Percentiles rank a stretch among this genome's conserved stretches.
These are phyloP conservation scores for Epinotia demarniana DNA, from an alignment of 2,888 invertebrate species.

Conservation along the genomic window DNA sequence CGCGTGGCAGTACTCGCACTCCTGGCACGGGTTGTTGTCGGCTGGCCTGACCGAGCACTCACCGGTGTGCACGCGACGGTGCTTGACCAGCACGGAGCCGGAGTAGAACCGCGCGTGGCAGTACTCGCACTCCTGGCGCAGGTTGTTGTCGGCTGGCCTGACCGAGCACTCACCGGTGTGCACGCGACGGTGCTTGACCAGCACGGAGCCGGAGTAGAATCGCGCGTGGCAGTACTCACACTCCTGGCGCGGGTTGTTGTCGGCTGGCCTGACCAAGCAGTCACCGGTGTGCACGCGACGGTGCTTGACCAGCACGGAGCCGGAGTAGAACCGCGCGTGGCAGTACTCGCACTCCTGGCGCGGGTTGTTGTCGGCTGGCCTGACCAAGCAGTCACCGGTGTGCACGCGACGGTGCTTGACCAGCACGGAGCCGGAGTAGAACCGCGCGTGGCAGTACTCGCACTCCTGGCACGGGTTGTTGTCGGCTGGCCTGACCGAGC, in stretches of 20 bases:
- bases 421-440: conserved; percentile 67
- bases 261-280: too few relatives aligned
- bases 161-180: conserved; percentile 72
- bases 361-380: conserved; percentile 69
- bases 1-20: conserved; percentile 73
- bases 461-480: conserved; percentile 70
- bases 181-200: conserved; percentile 72
- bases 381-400: conserved; percentile 67
- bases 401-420: conserved; percentile 75
- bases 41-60: too few relatives aligned
- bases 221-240: conserved; percentile 74
- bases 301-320: conserved; percentile 71
- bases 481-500: too few relatives aligned
- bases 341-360: conserved; percentile 74
- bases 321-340: conserved; percentile 67
- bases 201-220: conserved; percentile 68
- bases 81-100: conserved; percentile 68
- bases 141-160: conserved; percentile 69
- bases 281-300: conserved; percentile 76
- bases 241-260: conserved; percentile 65
- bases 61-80: conserved; percentile 79
- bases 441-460: conserved; percentile 71
- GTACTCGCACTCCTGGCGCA: conserved; percentile 69
- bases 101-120: conserved; percentile 74
- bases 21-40: conserved; percentile 66